Evolutionary conservation across 2,113 vertebrate species (phyloP).

Genomic region (Rhagologus leucostigma): DNA sequence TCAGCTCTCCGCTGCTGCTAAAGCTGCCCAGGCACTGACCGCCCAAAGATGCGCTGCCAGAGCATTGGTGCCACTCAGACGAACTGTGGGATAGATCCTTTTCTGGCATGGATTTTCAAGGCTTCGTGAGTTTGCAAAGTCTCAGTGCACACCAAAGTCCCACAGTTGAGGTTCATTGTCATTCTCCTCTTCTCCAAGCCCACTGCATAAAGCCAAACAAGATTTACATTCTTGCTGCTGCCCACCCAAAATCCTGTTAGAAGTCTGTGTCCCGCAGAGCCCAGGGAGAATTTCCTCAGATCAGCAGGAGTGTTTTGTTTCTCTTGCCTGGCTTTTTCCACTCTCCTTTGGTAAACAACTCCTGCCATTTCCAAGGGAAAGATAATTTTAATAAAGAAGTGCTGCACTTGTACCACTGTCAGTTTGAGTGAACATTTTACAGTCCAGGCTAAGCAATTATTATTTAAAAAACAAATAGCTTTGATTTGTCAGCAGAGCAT

Average conservation of each 20-base stretch:
- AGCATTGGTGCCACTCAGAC: background rate
- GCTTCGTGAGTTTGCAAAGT: background rate
- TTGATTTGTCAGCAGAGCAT: background rate
- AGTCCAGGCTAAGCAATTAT: background rate
- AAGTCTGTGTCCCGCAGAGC: background rate
- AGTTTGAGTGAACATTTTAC: background rate
- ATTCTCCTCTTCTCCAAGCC: background rate
- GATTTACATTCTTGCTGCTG: background rate
- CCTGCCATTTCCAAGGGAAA: background rate
- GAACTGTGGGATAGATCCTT: background rate
- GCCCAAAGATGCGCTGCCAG: too few relatives aligned
- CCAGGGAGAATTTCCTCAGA: background rate
- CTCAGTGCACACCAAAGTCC: background rate
- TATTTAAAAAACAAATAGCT: background rate
- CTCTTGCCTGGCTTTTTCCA: background rate
- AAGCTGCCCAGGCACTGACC: background rate
- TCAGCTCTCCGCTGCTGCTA: background rate
- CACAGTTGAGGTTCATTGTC: background rate
- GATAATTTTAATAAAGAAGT: background rate
- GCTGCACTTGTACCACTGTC: background rate
- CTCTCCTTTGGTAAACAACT: background rate
- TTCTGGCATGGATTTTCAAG: background rate
- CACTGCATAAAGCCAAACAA: background rate
- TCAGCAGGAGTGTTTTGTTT: constrained; percentile 8
- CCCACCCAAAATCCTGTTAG: background rate